These are phyloP conservation scores for Athalia cordata DNA, from an alignment of 2,888 invertebrate genomes.

Conservation along the genomic window DNA sequence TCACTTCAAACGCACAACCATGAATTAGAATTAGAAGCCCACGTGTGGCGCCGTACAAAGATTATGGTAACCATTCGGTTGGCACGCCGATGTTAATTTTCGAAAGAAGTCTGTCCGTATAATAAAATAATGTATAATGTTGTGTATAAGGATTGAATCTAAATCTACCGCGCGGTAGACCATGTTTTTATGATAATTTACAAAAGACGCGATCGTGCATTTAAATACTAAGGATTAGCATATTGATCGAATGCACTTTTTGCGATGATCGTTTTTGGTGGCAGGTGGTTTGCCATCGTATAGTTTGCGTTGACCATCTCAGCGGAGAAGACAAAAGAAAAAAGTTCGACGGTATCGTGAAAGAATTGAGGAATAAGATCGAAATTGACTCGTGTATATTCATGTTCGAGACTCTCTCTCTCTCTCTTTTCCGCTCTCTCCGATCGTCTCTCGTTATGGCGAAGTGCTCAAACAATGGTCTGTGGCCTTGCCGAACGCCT, in stretches of 20 bases:
- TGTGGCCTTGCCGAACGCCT: conserved; percentile 27
- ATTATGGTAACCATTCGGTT: neutral
- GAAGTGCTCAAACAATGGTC: conserved; percentile 28
- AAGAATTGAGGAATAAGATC: conserved; percentile 26
- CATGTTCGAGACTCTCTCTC: neutral
- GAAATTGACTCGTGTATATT: conserved; percentile 30
- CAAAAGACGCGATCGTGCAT: conserved; percentile 33
- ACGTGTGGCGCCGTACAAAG: conserved; percentile 3
- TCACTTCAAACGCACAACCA: neutral
- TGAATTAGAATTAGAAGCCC: conserved; percentile 27
- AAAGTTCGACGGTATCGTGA: conserved; percentile 6
- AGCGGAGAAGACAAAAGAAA: neutral
- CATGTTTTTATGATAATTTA: conserved; percentile 44
- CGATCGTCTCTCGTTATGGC: neutral
- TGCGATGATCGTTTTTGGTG: neutral
- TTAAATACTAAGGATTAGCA: conserved; percentile 39
- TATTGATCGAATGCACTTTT: conserved; percentile 37
- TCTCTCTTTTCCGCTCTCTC: conserved; percentile 1
- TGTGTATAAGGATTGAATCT: conserved; percentile 30
- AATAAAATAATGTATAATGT: conserved; percentile 16
- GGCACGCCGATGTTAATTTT: conserved; percentile 28
- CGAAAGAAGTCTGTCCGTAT: neutral
- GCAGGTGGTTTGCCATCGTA: neutral
- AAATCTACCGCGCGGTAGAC: conserved; percentile 25
- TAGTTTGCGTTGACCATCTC: neutral